These are phyloP conservation scores for Melitaea cinxia DNA, from an alignment of 1,140 invertebrate genomes.

Conservation along the genomic window DNA sequence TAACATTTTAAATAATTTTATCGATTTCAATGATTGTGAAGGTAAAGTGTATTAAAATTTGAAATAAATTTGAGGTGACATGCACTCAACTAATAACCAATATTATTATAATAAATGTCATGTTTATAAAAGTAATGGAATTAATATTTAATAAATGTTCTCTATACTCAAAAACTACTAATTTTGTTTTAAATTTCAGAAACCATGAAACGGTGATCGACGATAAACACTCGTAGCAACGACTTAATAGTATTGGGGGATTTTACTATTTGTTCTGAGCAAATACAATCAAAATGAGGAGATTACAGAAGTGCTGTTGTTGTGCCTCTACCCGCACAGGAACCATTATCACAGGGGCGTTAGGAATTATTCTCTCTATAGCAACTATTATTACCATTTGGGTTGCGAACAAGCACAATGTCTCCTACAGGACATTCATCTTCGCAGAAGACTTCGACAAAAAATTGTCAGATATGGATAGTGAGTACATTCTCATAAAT, in stretches of 20 bases:
- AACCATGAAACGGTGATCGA: conserved; percentile 53
- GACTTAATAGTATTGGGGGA: neutral
- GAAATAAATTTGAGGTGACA: too few relatives aligned
- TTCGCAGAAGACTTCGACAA: conserved; percentile 82
- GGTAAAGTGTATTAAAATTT: too few relatives aligned
- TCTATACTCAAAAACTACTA: neutral
- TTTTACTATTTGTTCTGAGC: conserved; percentile 5
- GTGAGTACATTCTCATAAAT: conserved; percentile 78
- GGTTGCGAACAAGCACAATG: conserved; percentile 58
- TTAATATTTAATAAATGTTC: too few relatives aligned
- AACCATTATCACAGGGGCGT: conserved; percentile 86
- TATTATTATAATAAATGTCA: too few relatives aligned
- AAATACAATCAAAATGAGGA: conserved; percentile 39
- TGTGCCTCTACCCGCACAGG: conserved; percentile 87
- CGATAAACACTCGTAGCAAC: conserved; percentile 35
- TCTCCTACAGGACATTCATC: conserved; percentile 87
- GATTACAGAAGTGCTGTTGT: conserved; percentile 83
- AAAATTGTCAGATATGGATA: conserved; percentile 81
- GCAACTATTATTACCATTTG: conserved; percentile 76
- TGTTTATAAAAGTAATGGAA: too few relatives aligned
- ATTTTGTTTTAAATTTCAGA: conserved; percentile 45
- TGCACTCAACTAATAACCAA: too few relatives aligned
- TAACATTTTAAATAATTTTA: too few relatives aligned
- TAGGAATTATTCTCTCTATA: conserved; percentile 84
- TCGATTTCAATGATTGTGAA: too few relatives aligned